Evolutionary conservation across 92 coral and sea anemone species (phyloP).

Genomic region (Epizoanthus stellaris): DNA sequence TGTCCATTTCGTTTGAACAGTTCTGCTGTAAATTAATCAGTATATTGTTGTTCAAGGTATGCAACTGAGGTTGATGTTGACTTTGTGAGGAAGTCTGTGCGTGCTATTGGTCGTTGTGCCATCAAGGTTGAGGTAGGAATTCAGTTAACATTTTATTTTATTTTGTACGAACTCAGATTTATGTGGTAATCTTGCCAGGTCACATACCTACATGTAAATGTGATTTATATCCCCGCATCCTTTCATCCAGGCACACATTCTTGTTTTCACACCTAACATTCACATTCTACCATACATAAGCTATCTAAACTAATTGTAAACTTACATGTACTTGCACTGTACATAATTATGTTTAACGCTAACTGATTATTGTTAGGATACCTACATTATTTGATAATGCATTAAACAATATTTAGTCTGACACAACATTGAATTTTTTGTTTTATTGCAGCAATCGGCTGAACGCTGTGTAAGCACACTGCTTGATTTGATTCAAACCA

Average conservation of each 20-base stretch:
- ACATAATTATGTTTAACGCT: too few relatives aligned
- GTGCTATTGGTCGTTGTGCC: slow-evolving; percentile 99
- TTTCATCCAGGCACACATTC: too few relatives aligned
- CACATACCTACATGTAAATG: too few relatives aligned
- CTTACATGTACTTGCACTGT: background rate
- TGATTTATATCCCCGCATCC: too few relatives aligned
- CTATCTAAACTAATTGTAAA: too few relatives aligned
- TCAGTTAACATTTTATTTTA: background rate
- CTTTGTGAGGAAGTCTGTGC: slow-evolving; percentile 98
- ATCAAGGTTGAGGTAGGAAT: slow-evolving; percentile 96
- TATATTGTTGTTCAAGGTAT: slow-evolving; percentile 61
- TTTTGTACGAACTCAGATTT: background rate
- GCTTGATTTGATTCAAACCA: slow-evolving; percentile 94
- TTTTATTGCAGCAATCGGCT: slow-evolving; percentile 81
- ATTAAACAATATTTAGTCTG: too few relatives aligned
- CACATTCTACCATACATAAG: too few relatives aligned
- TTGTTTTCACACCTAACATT: too few relatives aligned
- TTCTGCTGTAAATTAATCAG: too few relatives aligned
- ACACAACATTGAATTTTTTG: background rate
- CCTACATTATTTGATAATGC: too few relatives aligned
- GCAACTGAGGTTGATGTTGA: slow-evolving; percentile 99
- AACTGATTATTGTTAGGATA: too few relatives aligned
- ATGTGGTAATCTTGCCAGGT: too few relatives aligned
- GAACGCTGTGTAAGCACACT: slow-evolving; percentile 99
- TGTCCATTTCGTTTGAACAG: background rate